Conservation (phyloP, 2,113 vertebrate species). For the Sinocyclocheilus grahami region DNA sequence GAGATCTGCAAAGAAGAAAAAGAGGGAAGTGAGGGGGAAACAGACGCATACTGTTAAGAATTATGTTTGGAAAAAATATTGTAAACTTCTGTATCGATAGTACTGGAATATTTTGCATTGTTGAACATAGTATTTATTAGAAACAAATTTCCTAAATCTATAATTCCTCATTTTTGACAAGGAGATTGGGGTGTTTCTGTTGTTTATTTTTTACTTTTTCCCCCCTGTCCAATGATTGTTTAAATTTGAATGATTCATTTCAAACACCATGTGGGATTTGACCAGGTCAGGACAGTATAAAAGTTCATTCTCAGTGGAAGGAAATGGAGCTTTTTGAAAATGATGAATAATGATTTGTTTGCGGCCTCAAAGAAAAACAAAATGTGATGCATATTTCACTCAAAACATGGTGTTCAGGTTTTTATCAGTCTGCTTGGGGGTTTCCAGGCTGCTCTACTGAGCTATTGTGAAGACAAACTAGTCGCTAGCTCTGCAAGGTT, state of each 20-base stretch:
- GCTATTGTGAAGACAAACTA: conserved; percentile 2
- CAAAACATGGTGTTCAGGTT: neutral
- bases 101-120: neutral
- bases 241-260: conserved; percentile 40
- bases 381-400: neutral
- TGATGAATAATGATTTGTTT: conserved; percentile 21
- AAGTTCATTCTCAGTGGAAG: neutral
- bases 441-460: neutral
- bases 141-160: conserved; percentile 12
- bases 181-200: neutral
- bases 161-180: conserved; percentile 34
- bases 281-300: conserved; percentile 28
- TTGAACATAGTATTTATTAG: conserved; percentile 9
- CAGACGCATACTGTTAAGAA: conserved; percentile 23
- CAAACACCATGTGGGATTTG: conserved; percentile 38
- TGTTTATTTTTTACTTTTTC: neutral
- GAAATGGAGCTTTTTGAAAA: conserved; percentile 4
- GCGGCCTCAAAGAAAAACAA: neutral
- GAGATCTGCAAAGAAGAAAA: conserved; percentile 31
- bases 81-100: conserved; percentile 15
- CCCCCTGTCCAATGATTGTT: neutral
- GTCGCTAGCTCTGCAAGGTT: neutral
- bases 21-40: conserved; percentile 56
- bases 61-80: neutral
- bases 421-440: neutral